Percentiles rank a stretch among this genome's conserved stretches.
These are phyloP conservation scores for Dipodomys ordii DNA, from an alignment of 2,113 vertebrate species.

Conservation along the genomic window DNA sequence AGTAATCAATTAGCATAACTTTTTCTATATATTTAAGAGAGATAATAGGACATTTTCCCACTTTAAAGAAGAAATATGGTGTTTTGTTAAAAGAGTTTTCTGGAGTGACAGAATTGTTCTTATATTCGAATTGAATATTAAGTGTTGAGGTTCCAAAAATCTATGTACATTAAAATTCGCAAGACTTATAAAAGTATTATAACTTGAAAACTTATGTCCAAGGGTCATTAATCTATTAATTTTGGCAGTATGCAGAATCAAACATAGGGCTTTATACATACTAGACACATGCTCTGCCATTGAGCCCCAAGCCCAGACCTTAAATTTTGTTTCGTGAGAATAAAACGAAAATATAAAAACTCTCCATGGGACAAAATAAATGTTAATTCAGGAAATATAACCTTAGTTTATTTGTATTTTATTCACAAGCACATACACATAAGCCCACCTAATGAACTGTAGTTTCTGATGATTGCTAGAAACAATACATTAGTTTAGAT, in stretches of 20 bases:
- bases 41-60: neutral
- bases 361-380: neutral
- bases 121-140: neutral
- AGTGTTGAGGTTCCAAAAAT: neutral
- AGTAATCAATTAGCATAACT: constrained; percentile 76
- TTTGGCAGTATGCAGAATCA: neutral
- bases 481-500: neutral
- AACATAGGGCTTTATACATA: neutral
- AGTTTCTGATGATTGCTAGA: constrained; percentile 10
- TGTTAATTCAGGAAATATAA: constrained; percentile 8
- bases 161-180: neutral
- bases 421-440: neutral
- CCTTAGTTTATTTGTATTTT: neutral
- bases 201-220: neutral
- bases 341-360: neutral
- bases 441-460: neutral
- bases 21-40: constrained; percentile 21
- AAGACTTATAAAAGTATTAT: neutral
- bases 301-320: neutral
- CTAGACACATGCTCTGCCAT: neutral
- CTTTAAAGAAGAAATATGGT: neutral
- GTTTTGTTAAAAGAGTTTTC: neutral
- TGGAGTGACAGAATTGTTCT: neutral
- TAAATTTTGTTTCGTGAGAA: constrained; percentile 40
- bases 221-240: neutral